A percentile compares a stretch with the other conserved stretches of the same genome.
Evolutionary conservation across 2,797 vertebrate genomes (phyloP).

Genomic region (Lepus townsendii): DNA sequence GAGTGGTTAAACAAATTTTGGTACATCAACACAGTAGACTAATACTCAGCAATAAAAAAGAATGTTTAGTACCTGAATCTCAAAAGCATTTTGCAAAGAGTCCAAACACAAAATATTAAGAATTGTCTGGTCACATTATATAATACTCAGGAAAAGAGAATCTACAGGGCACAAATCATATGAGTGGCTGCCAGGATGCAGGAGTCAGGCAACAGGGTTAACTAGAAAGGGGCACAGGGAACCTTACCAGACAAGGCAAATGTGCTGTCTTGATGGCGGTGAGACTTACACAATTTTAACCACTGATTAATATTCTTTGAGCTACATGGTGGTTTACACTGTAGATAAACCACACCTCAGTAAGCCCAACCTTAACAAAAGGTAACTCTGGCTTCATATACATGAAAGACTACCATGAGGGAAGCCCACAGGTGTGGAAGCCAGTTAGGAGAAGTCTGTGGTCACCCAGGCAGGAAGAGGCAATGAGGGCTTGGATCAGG

Average conservation of each 20-base stretch:
- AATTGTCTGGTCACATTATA: not conserved
- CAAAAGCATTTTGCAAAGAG: not conserved
- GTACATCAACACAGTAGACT: not conserved
- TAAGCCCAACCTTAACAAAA: not conserved
- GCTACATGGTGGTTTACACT: not conserved
- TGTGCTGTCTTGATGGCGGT: not conserved
- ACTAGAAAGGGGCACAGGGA: not conserved
- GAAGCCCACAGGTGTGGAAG: not conserved
- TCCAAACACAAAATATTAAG: not conserved
- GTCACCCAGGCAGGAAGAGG: not conserved
- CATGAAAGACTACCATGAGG: not conserved
- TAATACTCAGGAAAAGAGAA: not conserved
- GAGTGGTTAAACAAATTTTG: not conserved
- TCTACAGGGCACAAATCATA: not conserved
- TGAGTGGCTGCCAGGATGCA: not conserved
- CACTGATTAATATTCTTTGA: not conserved
- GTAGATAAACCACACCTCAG: not conserved
- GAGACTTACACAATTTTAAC: not conserved
- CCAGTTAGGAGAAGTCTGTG: not conserved
- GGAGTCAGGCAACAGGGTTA: not conserved
- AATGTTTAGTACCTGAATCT: not conserved
- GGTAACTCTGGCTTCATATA: not conserved
- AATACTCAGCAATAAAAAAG: not conserved
- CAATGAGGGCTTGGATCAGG: not conserved
- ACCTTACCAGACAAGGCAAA: not conserved